A percentile compares a stretch with the other conserved stretches of the same genome.
Evolutionary conservation across 2,797 vertebrate genomes (phyloP).

Genomic region (Poeciliopsis gracilis): DNA sequence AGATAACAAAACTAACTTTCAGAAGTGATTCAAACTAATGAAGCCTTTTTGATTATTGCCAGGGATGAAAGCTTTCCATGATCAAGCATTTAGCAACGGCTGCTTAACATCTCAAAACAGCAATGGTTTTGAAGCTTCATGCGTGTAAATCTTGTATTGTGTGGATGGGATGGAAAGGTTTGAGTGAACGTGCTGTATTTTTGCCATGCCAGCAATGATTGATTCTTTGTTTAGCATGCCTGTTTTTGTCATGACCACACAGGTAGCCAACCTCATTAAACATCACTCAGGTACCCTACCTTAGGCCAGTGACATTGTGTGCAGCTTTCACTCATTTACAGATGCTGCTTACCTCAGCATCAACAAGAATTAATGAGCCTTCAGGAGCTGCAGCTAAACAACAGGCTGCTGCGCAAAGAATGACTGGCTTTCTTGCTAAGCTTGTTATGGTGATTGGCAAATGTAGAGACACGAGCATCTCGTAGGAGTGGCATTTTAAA

Average conservation of each 20-base stretch:
- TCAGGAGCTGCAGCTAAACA: slow-evolving; percentile 39
- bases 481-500: not conserved
- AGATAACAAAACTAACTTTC: slow-evolving; percentile 40
- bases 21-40: slow-evolving; percentile 35
- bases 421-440: not conserved
- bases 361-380: slow-evolving; percentile 55
- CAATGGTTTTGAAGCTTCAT: not conserved
- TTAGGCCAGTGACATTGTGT: slow-evolving; percentile 17
- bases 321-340: slow-evolving; percentile 34
- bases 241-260: slow-evolving; percentile 26
- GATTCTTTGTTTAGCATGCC: not conserved
- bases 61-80: slow-evolving; percentile 19
- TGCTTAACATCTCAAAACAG: slow-evolving; percentile 15
- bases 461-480: not conserved
- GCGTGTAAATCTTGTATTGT: not conserved
- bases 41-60: slow-evolving; percentile 35
- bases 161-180: not conserved
- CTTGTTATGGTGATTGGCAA: slow-evolving; percentile 3
- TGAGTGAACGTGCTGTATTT: not conserved
- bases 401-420: slow-evolving; percentile 15
- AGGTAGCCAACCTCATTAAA: slow-evolving; percentile 50
- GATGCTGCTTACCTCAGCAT: slow-evolving; percentile 49
- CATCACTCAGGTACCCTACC: not conserved
- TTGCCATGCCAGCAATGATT: not conserved
- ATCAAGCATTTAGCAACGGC: slow-evolving; percentile 13